phyloP scores from a whole-genome alignment of 2,888 invertebrate genomes.

The Amblyjoppa proteus region DNA sequence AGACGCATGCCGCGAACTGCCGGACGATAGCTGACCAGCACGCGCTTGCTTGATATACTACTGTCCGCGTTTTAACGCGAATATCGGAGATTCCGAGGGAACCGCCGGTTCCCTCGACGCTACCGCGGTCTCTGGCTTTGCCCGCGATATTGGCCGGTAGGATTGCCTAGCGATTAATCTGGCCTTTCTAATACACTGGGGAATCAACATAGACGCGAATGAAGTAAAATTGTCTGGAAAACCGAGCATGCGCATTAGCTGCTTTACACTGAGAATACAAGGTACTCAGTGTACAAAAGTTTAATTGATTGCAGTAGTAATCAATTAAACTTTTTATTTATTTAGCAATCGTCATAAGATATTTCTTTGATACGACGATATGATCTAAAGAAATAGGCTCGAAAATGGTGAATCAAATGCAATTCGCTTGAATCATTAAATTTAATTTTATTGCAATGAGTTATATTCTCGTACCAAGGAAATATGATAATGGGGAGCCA shows the following conservation, averaged over 20 bases:
- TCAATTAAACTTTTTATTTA: too few relatives aligned
- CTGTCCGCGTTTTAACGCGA: conserved; percentile 48
- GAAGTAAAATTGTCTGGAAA: conserved; percentile 31
- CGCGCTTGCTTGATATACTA: conserved; percentile 52
- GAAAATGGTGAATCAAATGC: neutral
- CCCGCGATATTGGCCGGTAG: conserved; percentile 5
- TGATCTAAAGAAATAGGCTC: neutral
- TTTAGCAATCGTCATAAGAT: too few relatives aligned
- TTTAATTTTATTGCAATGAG: neutral
- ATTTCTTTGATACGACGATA: too few relatives aligned
- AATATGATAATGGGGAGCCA: too few relatives aligned
- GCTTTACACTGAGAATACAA: neutral
- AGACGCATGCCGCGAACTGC: conserved; percentile 52
- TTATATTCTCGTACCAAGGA: too few relatives aligned
- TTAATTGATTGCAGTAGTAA: too few relatives aligned
- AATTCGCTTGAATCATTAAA: neutral
- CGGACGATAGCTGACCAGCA: conserved; percentile 63
- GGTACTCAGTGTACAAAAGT: too few relatives aligned
- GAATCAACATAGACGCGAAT: conserved; percentile 20
- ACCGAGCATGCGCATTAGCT: neutral
- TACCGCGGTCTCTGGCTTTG: conserved; percentile 20
- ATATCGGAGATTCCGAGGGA: conserved; percentile 56
- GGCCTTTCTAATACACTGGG: conserved; percentile 54
- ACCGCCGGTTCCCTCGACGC: conserved; percentile 20
- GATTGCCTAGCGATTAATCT: conserved; percentile 50